Percentiles rank a stretch among this genome's conserved stretches.
Conservation (phyloP, 2,797 vertebrate species). For the Rhinichthys osculus region DNA sequence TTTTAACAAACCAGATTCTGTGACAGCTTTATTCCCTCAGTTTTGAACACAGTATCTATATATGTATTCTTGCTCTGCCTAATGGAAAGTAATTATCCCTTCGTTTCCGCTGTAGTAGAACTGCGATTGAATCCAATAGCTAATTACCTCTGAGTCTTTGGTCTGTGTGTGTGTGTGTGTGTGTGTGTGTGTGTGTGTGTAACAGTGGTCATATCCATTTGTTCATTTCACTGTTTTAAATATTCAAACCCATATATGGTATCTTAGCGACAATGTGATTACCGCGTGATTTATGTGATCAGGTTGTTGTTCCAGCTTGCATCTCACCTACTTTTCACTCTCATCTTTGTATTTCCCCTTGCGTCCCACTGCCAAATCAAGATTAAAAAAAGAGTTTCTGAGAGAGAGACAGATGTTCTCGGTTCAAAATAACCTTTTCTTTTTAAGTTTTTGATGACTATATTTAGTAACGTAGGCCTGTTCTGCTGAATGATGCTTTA, state of each 20-base stretch:
- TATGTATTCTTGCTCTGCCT: background rate
- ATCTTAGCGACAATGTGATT: background rate
- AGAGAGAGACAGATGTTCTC: constrained; percentile 14
- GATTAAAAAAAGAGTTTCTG: constrained; percentile 8
- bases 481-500: background rate
- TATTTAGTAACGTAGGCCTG: constrained; percentile 33
- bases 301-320: background rate
- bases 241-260: constrained; percentile 6
- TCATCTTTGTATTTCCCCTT: background rate
- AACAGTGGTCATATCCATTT: background rate
- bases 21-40: background rate
- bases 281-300: background rate
- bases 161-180: background rate
- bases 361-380: background rate
- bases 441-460: constrained; percentile 32
- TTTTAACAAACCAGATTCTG: background rate
- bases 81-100: constrained; percentile 17
- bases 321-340: constrained; percentile 1
- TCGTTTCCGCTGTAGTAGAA: background rate
- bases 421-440: background rate
- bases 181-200: background rate
- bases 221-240: background rate
- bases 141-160: constrained; percentile 9
- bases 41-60: background rate
- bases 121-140: constrained; percentile 19